Base-by-base conservation (phyloP, 2,888 invertebrate genomes). In the Brenthis ino region DNA sequence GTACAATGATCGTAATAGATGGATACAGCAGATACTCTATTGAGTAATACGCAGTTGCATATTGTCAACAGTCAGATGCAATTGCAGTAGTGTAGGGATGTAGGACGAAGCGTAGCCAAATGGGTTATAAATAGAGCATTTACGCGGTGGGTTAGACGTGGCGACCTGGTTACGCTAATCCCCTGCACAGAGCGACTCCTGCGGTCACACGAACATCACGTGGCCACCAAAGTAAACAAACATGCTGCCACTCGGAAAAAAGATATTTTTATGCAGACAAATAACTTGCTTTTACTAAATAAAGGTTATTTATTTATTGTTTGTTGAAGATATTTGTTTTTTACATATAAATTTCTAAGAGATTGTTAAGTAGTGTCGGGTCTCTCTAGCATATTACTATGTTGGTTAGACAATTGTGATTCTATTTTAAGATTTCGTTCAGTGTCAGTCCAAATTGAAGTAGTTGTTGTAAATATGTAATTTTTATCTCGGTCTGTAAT, bases 121-220 rank as follows among this genome's bases (percentile, higher is more conserved):
- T 80, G 80, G 77, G 78, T 72, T 86, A 86, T 84, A 85, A 86
- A 87, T 86, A 87, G 83, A 75, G 64, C 67, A 72, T 68, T 72
- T 70, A 72, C 70, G 67, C 75, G 69, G 74, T 76, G 72, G 75
- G 76, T 76, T 76, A 77, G 76, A 75, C 73, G 74, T 71, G 77
- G 82, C 86, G 87, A 86, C 87, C 87, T 81, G 84, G 83, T 86
- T 87, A 84, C 80, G 74, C 77, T 83, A 82, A 84, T 86, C 80
- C 82, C 74, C 76, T 75, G 77, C 79, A 78, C 77, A 77, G 76
- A 76, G 70, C 66, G 68, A 81, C 80, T 83, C 81, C 83, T 82
- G 77, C 73, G 76, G 72, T 77, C 79, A 77, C 77, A 72, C 73
- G 67, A 72, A 74, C 76, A 77, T 77, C 77, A 72, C 79, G 76